Evolutionary conservation across 2,888 invertebrate genomes (phyloP), one percentile per base, ranked within the genome.

Genomic region (Lissocephala sabroskyi): DNA sequence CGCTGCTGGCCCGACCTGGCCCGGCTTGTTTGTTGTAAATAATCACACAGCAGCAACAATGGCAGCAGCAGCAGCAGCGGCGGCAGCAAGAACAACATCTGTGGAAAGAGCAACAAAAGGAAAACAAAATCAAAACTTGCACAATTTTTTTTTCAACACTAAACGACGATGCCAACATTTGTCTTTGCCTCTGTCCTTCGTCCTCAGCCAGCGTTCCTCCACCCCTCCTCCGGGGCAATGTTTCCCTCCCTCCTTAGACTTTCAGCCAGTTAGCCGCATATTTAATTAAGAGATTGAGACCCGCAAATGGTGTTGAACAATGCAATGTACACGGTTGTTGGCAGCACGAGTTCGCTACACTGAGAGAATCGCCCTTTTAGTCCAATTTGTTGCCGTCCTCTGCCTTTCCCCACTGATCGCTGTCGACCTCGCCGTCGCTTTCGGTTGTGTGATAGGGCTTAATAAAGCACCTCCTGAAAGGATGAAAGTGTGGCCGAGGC

Each of bases 211-310:
- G n/a, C n/a, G n/a, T n/a, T n/a, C n/a, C n/a, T n/a, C 23, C 4
- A 23, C 23, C 23, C 23, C 23, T 23, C 23, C 23, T 23, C 23
- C 23, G 23, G 3, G 7, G 3, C 7, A 3, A 23, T 23, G 4
- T 7, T 23, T 23, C 7, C 23, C 41, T 23, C 7, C 23, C 3
- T 23, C 23, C 4, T 23, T 7, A 23, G 4, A 23, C 3, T 23
- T 23, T 7, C 23, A 23, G 23, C 56, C 62, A 74, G 66, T 71
- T 62, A 52, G 71, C 62, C 62, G 76, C 64, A 68, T 73, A 79
- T 80, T 80, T 79, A 80, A 80, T 80, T 80, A 79, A 80, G 79
- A 71, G 79, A 80, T 80, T 79, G 78, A 79, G 64, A 40, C 23
- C 7, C 51, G 42, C 64, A 52, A 64, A 70, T 65, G 67, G 70